Percentiles rank a stretch among this genome's conserved stretches.
phyloP scores from a whole-genome alignment of 1,140 invertebrate genomes.

The Lordiphosa clarofinis region DNA sequence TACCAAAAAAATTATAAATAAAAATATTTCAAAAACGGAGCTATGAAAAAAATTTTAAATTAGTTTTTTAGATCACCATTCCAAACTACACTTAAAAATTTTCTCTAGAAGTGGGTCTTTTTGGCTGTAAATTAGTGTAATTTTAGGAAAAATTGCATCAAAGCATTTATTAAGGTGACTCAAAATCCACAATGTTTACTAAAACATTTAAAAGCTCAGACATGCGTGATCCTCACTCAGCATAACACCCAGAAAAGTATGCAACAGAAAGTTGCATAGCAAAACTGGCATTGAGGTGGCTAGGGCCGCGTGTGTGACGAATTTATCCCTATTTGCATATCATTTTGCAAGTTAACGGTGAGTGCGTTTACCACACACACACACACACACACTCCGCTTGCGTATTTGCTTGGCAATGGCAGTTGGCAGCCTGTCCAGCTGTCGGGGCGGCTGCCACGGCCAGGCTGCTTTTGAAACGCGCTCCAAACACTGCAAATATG shows the following conservation, averaged over 20 bases:
- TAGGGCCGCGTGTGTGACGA: conserved; percentile 47
- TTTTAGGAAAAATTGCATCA: too few species aligned
- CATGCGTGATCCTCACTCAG: too few species aligned
- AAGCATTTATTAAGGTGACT: too few species aligned
- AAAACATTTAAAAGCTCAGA: too few species aligned
- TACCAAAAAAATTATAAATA: too few species aligned
- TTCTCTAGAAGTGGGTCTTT: too few species aligned
- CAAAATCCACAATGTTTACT: too few species aligned
- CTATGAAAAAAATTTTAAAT: too few species aligned
- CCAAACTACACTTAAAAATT: too few species aligned
- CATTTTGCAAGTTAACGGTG: conserved; percentile 67
- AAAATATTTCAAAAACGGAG: too few species aligned
- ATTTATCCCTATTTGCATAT: conserved; percentile 78
- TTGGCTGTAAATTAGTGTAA: too few species aligned
- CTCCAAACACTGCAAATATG: conserved; percentile 73
- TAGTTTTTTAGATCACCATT: too few species aligned
- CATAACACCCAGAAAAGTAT: neutral
- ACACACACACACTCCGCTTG: conserved; percentile 3
- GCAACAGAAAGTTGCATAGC: conserved; percentile 4
- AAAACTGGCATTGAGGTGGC: conserved; percentile 23
- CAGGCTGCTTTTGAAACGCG: conserved; percentile 60
- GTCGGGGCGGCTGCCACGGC: conserved; percentile 18
- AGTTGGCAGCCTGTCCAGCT: conserved; percentile 26
- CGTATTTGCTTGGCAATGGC: conserved; percentile 38
- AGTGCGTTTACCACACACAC: conserved; percentile 43